These are phyloP conservation scores for Gavialis gangeticus DNA, from an alignment of 2,113 vertebrate species.

Conservation along the genomic window DNA sequence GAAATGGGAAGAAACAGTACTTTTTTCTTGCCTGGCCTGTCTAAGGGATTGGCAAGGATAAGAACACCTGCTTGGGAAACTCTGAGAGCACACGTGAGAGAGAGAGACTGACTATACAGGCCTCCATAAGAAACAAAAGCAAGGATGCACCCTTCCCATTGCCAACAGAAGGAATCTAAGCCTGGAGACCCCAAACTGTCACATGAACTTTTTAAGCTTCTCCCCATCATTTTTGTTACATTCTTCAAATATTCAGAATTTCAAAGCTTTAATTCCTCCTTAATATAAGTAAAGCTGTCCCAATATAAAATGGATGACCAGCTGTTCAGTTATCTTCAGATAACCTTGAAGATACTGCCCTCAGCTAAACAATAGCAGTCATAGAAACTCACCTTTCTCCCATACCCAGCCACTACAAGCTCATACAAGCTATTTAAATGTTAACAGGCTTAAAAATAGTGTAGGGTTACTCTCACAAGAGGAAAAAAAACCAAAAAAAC, in stretches of 20 bases:
- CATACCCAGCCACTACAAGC: neutral
- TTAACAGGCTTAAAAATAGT: neutral
- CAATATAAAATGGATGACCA: neutral
- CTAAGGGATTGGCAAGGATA: neutral
- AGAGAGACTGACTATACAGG: neutral
- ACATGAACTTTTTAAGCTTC: neutral
- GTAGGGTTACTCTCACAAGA: neutral
- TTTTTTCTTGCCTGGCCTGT: neutral
- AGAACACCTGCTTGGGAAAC: neutral
- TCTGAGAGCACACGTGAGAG: too few relatives aligned
- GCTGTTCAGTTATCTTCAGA: neutral
- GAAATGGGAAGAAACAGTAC: neutral
- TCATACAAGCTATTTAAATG: conserved; percentile 11
- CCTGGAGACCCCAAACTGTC: neutral
- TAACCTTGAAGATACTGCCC: neutral
- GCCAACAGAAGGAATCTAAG: neutral
- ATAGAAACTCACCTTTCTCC: neutral
- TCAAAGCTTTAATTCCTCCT: neutral
- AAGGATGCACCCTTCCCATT: neutral
- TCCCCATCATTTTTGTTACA: neutral
- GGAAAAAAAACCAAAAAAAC: neutral
- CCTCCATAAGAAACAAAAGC: neutral
- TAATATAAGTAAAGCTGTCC: neutral
- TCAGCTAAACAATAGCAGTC: neutral
- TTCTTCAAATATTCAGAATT: neutral